These are phyloP conservation scores for Rhinogobius similis DNA, from an alignment of 2,113 vertebrate genomes.

Conservation along the genomic window DNA sequence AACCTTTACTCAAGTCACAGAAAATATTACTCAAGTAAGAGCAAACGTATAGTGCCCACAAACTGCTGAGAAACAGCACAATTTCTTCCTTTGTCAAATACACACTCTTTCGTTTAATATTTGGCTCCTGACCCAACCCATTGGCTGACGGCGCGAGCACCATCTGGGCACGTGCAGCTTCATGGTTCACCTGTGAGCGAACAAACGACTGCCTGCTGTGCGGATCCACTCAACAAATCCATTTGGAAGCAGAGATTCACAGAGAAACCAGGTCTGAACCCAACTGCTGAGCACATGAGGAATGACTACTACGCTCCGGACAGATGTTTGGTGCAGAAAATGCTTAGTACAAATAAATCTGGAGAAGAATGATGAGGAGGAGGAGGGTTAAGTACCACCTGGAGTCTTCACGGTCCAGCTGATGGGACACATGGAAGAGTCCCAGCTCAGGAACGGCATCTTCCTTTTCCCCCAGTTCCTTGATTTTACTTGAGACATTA, in stretches of 20 bases:
- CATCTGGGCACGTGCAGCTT: conserved; percentile 59
- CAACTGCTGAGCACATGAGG: conserved; percentile 17
- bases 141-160: conserved; percentile 26
- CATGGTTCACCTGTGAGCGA: conserved; percentile 56
- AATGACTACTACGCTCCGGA: conserved; percentile 20
- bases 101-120: neutral
- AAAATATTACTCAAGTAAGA: too few relatives aligned
- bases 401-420: neutral
- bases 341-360: conserved; percentile 30
- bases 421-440: too few relatives aligned
- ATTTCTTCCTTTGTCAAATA: neutral
- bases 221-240: neutral
- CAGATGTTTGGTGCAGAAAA: conserved; percentile 40
- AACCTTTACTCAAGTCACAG: too few relatives aligned
- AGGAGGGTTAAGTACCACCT: neutral
- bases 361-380: neutral
- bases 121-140: too few relatives aligned
- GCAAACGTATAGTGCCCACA: too few relatives aligned
- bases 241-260: neutral
- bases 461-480: too few relatives aligned
- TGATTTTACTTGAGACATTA: too few relatives aligned
- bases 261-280: neutral
- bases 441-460: too few relatives aligned
- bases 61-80: too few relatives aligned
- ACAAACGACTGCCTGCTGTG: conserved; percentile 24